Conservation (phyloP, 2,797 vertebrate genomes). For the Columba guinea region DNA sequence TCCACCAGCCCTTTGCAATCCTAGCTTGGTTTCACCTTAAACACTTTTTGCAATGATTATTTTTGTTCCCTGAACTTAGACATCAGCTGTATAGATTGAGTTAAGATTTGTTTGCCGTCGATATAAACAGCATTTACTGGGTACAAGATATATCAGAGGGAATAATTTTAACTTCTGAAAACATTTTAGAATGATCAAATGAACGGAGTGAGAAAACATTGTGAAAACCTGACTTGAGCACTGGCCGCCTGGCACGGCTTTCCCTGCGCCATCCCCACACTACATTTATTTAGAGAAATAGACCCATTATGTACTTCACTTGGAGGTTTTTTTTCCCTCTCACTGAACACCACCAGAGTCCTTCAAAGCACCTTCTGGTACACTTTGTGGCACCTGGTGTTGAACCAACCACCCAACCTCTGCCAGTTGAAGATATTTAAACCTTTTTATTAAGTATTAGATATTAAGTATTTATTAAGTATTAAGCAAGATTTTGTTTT, state of each 20-base stretch:
- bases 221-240: conserved; percentile 8
- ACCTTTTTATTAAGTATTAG: background rate
- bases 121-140: conserved; percentile 74
- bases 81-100: conserved; percentile 57
- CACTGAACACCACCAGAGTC: background rate
- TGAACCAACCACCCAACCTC: background rate
- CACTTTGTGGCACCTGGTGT: background rate
- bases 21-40: conserved; percentile 64
- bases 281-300: conserved; percentile 49
- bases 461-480: background rate
- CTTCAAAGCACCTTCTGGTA: conserved; percentile 38
- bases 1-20: conserved; percentile 48
- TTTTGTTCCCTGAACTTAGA: conserved; percentile 65
- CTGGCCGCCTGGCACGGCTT: background rate
- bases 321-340: background rate
- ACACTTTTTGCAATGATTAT: conserved; percentile 70
- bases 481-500: background rate
- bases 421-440: background rate
- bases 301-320: background rate
- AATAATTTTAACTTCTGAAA: conserved; percentile 68
- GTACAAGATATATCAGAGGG: conserved; percentile 54
- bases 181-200: conserved; percentile 68
- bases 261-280: background rate
- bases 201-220: conserved; percentile 29
- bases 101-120: conserved; percentile 62